Evolutionary conservation across 2,797 vertebrate genomes (phyloP), one percentile per base, ranked within the genome.

Genomic region (Manis crassicaudata): DNA sequence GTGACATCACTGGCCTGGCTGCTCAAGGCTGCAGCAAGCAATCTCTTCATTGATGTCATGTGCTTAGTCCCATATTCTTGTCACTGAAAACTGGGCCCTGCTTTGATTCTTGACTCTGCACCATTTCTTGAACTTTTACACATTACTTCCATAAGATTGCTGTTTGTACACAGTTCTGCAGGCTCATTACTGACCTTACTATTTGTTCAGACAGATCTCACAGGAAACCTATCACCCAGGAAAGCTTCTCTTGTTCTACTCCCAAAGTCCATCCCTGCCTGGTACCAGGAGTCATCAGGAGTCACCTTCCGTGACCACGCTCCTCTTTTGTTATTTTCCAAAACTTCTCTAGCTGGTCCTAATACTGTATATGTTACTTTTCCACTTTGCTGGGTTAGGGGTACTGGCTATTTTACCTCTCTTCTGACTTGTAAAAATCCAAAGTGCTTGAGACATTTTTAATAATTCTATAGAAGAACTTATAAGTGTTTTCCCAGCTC

Each of bases 401-500:
- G 17, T 81, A 54, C 16, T 89, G 50, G 43, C 32, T 76, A 11
- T 87, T 76, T 82, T 77, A 52, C 23, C 14, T n/a, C 23, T 90
- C 23, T 87, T 83, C 29, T 96, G 80, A 52, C 16, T 29, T 87
- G 20, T 73, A 67, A 93, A 76, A 96, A 43, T 72, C 32, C 32
- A 67, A 88, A 85, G 46, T 77, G 10, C 17, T 67, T 84, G 82
- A 90, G 58, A 58, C 46, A 54, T 80, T 94, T 93, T 75, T 68
- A 46, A n/a, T 17, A 62, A 32, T 73, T 92, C 52, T 93, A 0
- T 88, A 85, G 43, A 76, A 82, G 29, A 5, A 72, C 10, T 92
- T 32, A 23, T 63, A 46, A 72, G 35, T 84, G 58, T 89, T 95
- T 93, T 83, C 70, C 65, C 79, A 43, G 79, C 27, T 96, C 40